Evolutionary conservation across 2,113 vertebrate genomes (phyloP), one percentile per base, ranked within the genome.

Genomic region (Notarius lentiginosus): DNA sequence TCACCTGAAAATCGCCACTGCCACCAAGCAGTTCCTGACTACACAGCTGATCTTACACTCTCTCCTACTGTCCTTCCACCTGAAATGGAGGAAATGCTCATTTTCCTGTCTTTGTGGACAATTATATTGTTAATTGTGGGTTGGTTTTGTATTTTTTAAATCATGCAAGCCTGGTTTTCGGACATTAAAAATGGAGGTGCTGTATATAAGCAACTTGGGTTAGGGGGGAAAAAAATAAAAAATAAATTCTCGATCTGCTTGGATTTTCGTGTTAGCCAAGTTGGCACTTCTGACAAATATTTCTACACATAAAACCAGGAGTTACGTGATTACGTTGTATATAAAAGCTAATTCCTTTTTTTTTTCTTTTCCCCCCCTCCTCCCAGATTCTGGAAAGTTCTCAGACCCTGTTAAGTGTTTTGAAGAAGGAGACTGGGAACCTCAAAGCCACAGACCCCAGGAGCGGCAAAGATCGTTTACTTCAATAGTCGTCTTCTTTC

Each of bases 321-420:
- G 8, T 15, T 5, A 76, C 14, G 20, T 47, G 70, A 47, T 30
- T 27, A 34, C 66, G 51, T 79, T 66, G 27, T 41, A 41, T 75
- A 11, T 84, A 56, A 24, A 34, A 82, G 61, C 41, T 27, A 51
- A 83, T 79, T 60, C 7, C n/a, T 11, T 60, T 85, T 14, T 60
- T 9, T 41, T n/a, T n/a, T n/a, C n/a, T n/a, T n/a, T n/a, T n/a
- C n/a, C 1, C 11, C n/a, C 63, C n/a, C 58, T 27, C 60, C 82
- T 53, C 47, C 4, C 89, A 99, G 98, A 97, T 99, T 90, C 90
- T 99, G 93, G 97, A 99, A 92, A 98, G 96, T 90, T 99, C 97
- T 4, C 97, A 99, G 95, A 96, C 96, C 2, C 90, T 99, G 66
- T 95, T 99, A 6, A 96, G 93, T 15, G 95, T 96, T 47, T 92